A percentile compares a stretch with the other conserved stretches of the same genome.
These are phyloP conservation scores for Euzophera pinguis DNA, from an alignment of 2,888 invertebrate species.

Conservation along the genomic window DNA sequence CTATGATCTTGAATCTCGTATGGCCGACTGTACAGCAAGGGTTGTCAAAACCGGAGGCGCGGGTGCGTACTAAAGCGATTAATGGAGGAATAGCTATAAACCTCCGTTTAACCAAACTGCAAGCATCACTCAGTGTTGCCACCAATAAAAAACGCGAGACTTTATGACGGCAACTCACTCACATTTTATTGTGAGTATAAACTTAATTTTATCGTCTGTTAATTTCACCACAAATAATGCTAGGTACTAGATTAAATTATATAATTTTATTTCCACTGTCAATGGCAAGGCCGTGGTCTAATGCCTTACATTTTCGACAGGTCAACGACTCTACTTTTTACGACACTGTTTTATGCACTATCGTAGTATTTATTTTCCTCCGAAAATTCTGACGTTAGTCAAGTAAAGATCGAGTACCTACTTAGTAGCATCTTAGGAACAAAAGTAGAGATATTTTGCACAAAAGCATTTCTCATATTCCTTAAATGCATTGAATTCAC, in stretches of 20 bases:
- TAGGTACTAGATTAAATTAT: conserved; percentile 72
- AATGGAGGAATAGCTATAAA: conserved; percentile 79
- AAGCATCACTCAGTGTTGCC: conserved; percentile 74
- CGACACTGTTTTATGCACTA: conserved; percentile 2
- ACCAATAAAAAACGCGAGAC: conserved; percentile 79
- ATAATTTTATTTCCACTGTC: conserved; percentile 65
- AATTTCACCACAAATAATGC: conserved; percentile 79
- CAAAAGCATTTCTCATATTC: too few species aligned
- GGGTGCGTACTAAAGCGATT: conserved; percentile 78
- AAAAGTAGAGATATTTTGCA: too few species aligned
- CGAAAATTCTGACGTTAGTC: not conserved
- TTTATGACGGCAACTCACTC: conserved; percentile 80
- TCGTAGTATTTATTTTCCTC: not conserved
- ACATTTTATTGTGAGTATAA: conserved; percentile 80
- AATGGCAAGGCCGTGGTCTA: conserved; percentile 56
- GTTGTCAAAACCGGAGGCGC: conserved; percentile 58
- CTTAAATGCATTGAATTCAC: too few species aligned
- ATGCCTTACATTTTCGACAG: conserved; percentile 41
- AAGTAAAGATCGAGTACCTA: too few species aligned
- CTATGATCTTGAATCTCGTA: not conserved
- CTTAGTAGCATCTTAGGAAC: too few species aligned
- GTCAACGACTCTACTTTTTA: conserved; percentile 32
- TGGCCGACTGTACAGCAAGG: conserved; percentile 34
- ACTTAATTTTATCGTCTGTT: conserved; percentile 80
- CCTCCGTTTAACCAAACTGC: conserved; percentile 80